A percentile compares a stretch with the other conserved stretches of the same genome.
phyloP scores from a whole-genome alignment of 2,888 invertebrate genomes.

The Gandaritis pyraliata region DNA sequence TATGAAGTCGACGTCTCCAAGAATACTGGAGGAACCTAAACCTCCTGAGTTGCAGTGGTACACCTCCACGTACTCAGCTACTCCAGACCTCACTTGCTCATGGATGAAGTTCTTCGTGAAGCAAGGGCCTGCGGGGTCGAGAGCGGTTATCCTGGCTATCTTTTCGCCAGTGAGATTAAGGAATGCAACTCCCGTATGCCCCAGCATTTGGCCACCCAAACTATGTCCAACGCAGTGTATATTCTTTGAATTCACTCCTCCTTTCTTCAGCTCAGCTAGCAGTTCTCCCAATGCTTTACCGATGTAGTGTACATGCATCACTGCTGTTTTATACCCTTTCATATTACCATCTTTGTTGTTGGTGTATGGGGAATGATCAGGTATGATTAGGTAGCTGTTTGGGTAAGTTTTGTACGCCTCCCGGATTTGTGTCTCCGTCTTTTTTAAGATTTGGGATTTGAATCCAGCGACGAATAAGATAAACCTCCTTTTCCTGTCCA shows the following conservation, averaged over 20 bases:
- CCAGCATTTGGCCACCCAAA: constrained; percentile 46
- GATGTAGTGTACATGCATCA: constrained; percentile 45
- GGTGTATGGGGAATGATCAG: constrained; percentile 47
- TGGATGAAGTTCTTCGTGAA: constrained; percentile 39
- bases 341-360: constrained; percentile 38
- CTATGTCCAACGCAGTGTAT: constrained; percentile 48
- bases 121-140: constrained; percentile 45
- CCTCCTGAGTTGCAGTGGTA: constrained; percentile 77
- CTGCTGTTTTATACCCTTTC: constrained; percentile 46
- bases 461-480: constrained; percentile 72
- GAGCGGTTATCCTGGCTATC: constrained; percentile 41
- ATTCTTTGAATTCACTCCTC: constrained; percentile 38
- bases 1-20: constrained; percentile 76
- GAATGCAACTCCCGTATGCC: constrained; percentile 35
- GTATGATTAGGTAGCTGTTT: constrained; percentile 45
- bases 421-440: constrained; percentile 42
- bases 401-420: constrained; percentile 43
- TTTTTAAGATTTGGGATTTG: constrained; percentile 70
- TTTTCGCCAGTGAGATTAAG: constrained; percentile 34
- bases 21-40: constrained; percentile 60
- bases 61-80: constrained; percentile 76
- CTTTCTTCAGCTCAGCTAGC: constrained; percentile 36
- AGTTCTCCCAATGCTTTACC: constrained; percentile 44
- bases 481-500: constrained; percentile 65
- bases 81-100: constrained; percentile 63